A percentile compares a stretch with the other conserved stretches of the same genome.
phyloP scores from a whole-genome alignment of 2,888 invertebrate species.

The Camponotus fellah region DNA sequence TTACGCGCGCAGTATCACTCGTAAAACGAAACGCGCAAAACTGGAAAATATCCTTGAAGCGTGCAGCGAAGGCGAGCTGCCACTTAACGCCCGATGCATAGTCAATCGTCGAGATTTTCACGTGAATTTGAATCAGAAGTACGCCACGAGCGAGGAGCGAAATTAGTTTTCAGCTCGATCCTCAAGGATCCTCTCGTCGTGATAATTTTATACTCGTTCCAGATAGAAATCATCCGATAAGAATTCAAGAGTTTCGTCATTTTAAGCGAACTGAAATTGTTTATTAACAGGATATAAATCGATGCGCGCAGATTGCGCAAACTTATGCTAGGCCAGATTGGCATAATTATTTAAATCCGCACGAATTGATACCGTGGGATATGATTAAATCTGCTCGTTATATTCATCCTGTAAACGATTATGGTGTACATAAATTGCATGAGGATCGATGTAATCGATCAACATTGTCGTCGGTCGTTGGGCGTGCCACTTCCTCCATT shows the following conservation, averaged over 20 bases:
- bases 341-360: background rate
- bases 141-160: background rate
- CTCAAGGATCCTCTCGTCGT: background rate
- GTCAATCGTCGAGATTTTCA: constrained; percentile 24
- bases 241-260: constrained; percentile 12
- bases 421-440: constrained; percentile 17
- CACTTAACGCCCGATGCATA: constrained; percentile 39
- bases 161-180: constrained; percentile 1
- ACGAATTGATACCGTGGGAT: constrained; percentile 18
- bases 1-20: constrained; percentile 38
- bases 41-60: constrained; percentile 34
- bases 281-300: constrained; percentile 15
- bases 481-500: constrained; percentile 66
- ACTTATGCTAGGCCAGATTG: background rate
- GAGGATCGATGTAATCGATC: constrained; percentile 32
- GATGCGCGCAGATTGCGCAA: background rate
- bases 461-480: constrained; percentile 33
- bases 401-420: constrained; percentile 12
- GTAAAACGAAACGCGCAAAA: constrained; percentile 27
- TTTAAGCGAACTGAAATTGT: background rate
- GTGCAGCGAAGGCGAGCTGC: constrained; percentile 29
- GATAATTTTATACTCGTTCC: constrained; percentile 6
- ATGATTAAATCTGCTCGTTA: constrained; percentile 15
- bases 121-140: constrained; percentile 36
- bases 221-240: background rate